Percentiles rank a stretch among this genome's conserved stretches.
phyloP scores from a whole-genome alignment of 2,797 vertebrate genomes.

The Podarcis siculus region DNA sequence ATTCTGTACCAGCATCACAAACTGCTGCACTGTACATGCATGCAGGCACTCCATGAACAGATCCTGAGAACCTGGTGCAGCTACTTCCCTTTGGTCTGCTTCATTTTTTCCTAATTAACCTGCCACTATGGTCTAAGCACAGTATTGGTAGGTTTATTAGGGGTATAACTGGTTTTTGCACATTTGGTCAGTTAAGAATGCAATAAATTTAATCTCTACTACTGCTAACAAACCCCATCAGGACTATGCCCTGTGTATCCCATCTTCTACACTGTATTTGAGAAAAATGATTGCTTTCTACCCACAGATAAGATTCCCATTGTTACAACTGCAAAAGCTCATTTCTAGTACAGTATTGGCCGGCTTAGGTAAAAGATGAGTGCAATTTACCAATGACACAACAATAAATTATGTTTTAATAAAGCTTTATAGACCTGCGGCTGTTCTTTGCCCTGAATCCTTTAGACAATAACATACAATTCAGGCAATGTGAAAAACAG shows the following conservation, averaged over 20 bases:
- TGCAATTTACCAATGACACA: conserved; percentile 5
- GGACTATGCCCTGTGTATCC: background rate
- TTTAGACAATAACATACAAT: background rate
- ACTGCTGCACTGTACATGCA: background rate
- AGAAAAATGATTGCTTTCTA: background rate
- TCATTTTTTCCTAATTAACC: background rate
- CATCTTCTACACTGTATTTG: background rate
- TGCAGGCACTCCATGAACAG: background rate
- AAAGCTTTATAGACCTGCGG: conserved; percentile 47
- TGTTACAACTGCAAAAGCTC: background rate
- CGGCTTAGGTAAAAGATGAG: conserved; percentile 1
- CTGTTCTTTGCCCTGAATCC: conserved; percentile 25
- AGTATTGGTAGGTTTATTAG: background rate
- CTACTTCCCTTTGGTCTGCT: background rate
- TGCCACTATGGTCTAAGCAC: background rate
- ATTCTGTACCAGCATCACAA: background rate
- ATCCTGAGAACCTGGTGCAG: background rate
- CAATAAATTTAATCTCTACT: background rate
- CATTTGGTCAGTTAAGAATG: background rate
- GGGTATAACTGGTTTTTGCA: background rate
- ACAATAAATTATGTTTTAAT: conserved; percentile 3
- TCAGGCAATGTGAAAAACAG: conserved; percentile 54
- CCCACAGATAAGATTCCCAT: conserved; percentile 1
- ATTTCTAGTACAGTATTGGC: conserved; percentile 11
- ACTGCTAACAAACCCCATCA: background rate